Percentiles rank a stretch among this genome's conserved stretches.
phyloP scores from a whole-genome alignment of 1,140 invertebrate genomes.

The Bombus impatiens region DNA sequence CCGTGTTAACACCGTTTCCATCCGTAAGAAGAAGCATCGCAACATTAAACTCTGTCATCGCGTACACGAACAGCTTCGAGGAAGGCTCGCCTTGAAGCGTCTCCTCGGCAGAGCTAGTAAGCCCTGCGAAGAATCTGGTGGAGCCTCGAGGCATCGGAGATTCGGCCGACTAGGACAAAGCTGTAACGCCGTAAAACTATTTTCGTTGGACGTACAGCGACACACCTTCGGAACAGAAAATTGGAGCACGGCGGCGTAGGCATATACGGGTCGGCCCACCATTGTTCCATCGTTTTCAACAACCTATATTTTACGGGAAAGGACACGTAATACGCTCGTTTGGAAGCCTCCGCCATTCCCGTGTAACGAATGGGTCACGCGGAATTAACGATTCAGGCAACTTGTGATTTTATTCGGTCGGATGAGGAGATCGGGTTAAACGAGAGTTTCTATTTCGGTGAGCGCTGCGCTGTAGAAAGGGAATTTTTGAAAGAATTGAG shows the following conservation, averaged over 20 bases:
- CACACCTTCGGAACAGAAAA: conserved; percentile 31
- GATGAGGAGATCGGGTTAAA: too few species aligned
- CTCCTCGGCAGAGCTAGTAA: neutral
- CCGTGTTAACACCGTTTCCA: neutral
- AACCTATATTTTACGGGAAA: neutral
- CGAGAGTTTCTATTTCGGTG: too few species aligned
- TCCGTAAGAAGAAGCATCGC: neutral
- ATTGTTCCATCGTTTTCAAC: neutral
- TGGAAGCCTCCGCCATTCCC: too few species aligned
- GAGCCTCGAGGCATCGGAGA: neutral
- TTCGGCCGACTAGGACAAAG: conserved; percentile 4
- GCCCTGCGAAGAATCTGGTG: neutral
- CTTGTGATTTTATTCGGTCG: too few species aligned
- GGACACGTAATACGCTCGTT: too few species aligned
- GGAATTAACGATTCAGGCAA: too few species aligned
- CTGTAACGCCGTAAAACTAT: conserved; percentile 31
- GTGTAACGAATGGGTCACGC: too few species aligned
- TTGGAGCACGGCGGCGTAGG: conserved; percentile 28
- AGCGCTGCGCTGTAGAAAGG: too few species aligned
- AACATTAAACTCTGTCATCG: neutral
- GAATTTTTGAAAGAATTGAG: too few species aligned
- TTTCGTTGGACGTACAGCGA: conserved; percentile 36
- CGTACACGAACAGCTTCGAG: neutral
- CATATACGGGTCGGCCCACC: neutral
- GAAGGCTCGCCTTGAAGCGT: neutral